Evolutionary conservation across 2,113 vertebrate species (phyloP), one percentile per base, ranked within the genome.

Genomic region (Brienomyrus brachyistius): DNA sequence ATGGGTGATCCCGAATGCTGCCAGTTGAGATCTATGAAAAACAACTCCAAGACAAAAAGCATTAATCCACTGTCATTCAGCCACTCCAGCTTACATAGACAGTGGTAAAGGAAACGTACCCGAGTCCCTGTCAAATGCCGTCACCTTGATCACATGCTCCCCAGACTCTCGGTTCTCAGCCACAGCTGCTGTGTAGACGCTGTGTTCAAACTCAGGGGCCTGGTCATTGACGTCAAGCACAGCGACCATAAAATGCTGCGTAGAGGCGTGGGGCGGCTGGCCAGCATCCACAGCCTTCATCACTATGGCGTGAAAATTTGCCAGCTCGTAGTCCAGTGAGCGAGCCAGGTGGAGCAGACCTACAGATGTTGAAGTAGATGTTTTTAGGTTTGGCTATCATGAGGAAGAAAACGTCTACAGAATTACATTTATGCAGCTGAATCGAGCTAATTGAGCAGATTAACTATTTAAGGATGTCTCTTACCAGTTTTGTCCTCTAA

Each of bases 191-290:
- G 95, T 90, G n/a, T 98, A 99, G 77, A 95, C 0, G 8, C 88
- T 89, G 90, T 96, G 95, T 74, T 93, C 93, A 94, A 98, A 98
- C 35, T 93, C 1, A 0, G 98, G 98, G 0, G 90, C 56, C 90
- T 96, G 95, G 62, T 99, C 98, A 59, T 98, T 99, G 13, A 98
- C 94, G 21, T 99, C 98, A 43, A 95, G 92, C 91, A 99, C 95
- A 90, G 92, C 45, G 52, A 99, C 70, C 0, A 95, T 97, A 92
- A 99, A 91, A 15, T 94, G 96, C 94, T 98, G 97, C 0, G 94
- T 97, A 59, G 97, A 94, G 1, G 97, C 98, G 4, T 97, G 96
- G 1, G 94, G 77, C 0, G 97, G 97, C 1, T 15, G 89, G 59
- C 98, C 98, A 0, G 91, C 93, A 94, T 99, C 98, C 17, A 93